Percentiles rank a stretch among this genome's conserved stretches.
These are phyloP conservation scores for Betta splendens DNA, from an alignment of 2,797 vertebrate species.

Conservation along the genomic window DNA sequence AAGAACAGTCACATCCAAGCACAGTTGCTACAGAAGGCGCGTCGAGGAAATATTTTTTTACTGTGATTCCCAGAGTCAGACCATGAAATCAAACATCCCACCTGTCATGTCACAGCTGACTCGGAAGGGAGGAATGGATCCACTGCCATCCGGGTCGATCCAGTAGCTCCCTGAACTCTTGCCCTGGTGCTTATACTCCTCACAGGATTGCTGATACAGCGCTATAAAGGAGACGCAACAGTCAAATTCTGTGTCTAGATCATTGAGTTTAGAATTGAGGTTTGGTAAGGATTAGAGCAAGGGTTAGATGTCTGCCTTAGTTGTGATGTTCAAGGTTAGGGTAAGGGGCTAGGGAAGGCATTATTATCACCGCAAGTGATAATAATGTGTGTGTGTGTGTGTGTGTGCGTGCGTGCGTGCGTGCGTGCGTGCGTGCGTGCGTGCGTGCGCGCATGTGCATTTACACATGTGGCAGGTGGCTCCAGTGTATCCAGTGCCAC, in stretches of 20 bases:
- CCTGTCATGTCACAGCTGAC: conserved; percentile 96
- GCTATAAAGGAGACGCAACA: conserved; percentile 77
- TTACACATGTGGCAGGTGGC: conserved; percentile 96
- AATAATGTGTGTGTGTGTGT: too few species aligned
- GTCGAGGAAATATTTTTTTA: neutral
- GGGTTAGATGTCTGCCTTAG: too few species aligned
- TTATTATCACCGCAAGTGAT: too few species aligned
- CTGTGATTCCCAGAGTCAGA: neutral
- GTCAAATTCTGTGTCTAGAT: too few species aligned
- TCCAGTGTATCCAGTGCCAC: conserved; percentile 91
- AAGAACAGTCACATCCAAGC: neutral
- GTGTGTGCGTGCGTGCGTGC: too few species aligned
- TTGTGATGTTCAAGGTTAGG: too few species aligned
- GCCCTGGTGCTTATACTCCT: conserved; percentile 94
- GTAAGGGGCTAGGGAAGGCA: too few species aligned
- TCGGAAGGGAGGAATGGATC: conserved; percentile 87
- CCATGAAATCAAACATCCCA: conserved; percentile 62
- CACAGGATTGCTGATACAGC: conserved; percentile 93
- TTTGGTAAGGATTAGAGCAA: too few species aligned
- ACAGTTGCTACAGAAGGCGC: too few species aligned
- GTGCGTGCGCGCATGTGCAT: conserved; percentile 40
- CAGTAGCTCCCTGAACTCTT: conserved; percentile 90
- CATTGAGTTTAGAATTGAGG: too few species aligned
- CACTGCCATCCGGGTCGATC: conserved; percentile 97
- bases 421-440: conserved; percentile 4